phyloP scores from a whole-genome alignment of 2,888 invertebrate species.

The Lepidocyrtoides sp. region DNA sequence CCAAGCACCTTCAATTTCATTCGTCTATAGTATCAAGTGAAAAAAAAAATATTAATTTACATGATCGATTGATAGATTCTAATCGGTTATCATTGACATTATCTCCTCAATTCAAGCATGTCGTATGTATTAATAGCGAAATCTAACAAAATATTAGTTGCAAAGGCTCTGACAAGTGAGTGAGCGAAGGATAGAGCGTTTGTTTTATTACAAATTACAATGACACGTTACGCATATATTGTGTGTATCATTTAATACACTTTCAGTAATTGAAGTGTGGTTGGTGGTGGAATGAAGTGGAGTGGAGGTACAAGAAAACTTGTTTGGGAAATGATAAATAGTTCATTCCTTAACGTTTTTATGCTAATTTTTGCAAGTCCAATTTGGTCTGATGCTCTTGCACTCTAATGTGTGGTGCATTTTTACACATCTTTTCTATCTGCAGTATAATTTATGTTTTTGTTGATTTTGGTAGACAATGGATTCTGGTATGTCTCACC shows the following conservation, averaged over 20 bases:
- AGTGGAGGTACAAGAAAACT: slow-evolving; percentile 25
- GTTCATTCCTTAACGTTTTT: slow-evolving; percentile 10
- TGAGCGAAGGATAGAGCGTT: background rate
- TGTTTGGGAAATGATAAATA: slow-evolving; percentile 29
- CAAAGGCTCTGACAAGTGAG: too few relatives aligned
- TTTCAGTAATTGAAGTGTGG: slow-evolving; percentile 13
- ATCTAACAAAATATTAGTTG: background rate
- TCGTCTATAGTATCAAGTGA: background rate
- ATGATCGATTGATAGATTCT: slow-evolving; percentile 33
- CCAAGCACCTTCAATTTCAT: slow-evolving; percentile 3
- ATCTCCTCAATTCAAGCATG: slow-evolving; percentile 41
- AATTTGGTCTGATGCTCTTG: slow-evolving; percentile 5
- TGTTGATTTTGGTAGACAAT: background rate
- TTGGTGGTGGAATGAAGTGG: background rate
- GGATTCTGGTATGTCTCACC: background rate
- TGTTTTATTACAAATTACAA: slow-evolving; percentile 16
- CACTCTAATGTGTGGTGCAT: background rate
- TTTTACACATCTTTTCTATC: background rate
- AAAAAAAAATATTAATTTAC: slow-evolving; percentile 9
- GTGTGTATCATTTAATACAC: too few relatives aligned
- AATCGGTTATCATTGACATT: slow-evolving; percentile 41
- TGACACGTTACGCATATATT: background rate
- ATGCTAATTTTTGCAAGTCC: slow-evolving; percentile 11
- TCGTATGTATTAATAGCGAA: background rate
- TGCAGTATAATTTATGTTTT: background rate